Base-by-base conservation (phyloP, 1,140 invertebrate genomes). In the Ericerus pela region DNA sequence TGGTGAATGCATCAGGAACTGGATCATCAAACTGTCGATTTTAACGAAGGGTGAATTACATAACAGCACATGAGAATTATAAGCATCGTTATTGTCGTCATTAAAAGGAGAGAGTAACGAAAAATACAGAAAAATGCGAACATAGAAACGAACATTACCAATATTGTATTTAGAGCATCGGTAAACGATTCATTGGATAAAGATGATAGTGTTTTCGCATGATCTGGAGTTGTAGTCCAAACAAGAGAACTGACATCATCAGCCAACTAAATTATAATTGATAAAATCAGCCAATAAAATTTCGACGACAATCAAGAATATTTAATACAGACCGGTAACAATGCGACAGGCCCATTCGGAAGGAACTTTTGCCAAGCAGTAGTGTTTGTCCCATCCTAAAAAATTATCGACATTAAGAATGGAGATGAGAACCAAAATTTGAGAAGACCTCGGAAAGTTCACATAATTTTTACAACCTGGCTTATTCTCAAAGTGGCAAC, bases 341-440 rank as follows among this genome's bases (percentile, higher is more conserved):
- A 66, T 14, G 94, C 95, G 28, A 99, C 76, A 0, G 92, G 89
- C 2, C 94, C 94, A 18, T 76, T 82, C 1, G 90, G 85, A 55
- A 96, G 69, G 72, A 97, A 98, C 58, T 91, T 76, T 69, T 99
- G 95, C 92, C 93, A 99, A 0, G 93, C 95, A 29, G 88, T 84
- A 31, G 75, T 75, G 14, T 63, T 63, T 14, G 53, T 18, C 16
- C n/a, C 29, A 31, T 51, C 52, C 24, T 51, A 16, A 53, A 56
- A 30, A 20, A 26, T 24, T 56, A n/a, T n/a, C n/a, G n/a, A n/a
- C n/a, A n/a, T n/a, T n/a, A n/a, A n/a, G n/a, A n/a, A n/a, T n/a
- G n/a, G n/a, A n/a, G n/a, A n/a, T n/a, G n/a, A n/a, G n/a, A n/a
- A n/a, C n/a, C n/a, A n/a, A n/a, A n/a, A n/a, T n/a, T n/a, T n/a